Evolutionary conservation across 2,113 vertebrate species (phyloP), one percentile per base, ranked within the genome.

Genomic region (Mionectes macconnelli): DNA sequence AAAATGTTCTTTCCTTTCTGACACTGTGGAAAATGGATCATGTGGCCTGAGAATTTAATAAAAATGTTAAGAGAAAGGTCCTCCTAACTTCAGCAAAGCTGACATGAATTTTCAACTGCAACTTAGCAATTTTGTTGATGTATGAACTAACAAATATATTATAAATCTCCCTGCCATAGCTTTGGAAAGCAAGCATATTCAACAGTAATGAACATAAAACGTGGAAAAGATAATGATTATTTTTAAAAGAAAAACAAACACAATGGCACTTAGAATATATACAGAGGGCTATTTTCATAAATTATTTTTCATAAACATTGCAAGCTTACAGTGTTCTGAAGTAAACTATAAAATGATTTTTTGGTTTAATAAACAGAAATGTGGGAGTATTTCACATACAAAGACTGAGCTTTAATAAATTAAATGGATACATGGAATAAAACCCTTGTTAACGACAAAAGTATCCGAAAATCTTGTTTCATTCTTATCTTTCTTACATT

Each of bases 301-400:
- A 45, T 53, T 68, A 56, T 87, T 93, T 73, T 76, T 84, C 24
- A 22, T 60, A 66, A 68, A 33, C 39, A 87, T 53, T 72, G 84
- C 37, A 56, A 82, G 37, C 24, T 89, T 85, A 73, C 9, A 55
- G 23, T 52, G 31, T 85, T 62, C 31, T 73, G 49, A 83, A 87
- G n/a, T 68, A 89, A 96, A 79, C 42, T 16, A n/a, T 72, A 73
- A 93, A 89, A 81, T 89, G 20, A 87, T 91, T 90, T 92, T 89
- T 11, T 12, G 44, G 81, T 85, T 89, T 91, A 95, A 89, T 89
- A 96, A 93, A 67, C 40, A 59, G 28, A n/a, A 85, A 59, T 63
- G 73, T 28, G 40, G 13, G 25, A 68, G 11, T 69, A 85, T 82
- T 64, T 82, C 57, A 59, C 23, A 49, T 25, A 66, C 3, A 60